Base-by-base conservation (phyloP, 2,797 vertebrate species). In the Ctenopoma kingsleyae region DNA sequence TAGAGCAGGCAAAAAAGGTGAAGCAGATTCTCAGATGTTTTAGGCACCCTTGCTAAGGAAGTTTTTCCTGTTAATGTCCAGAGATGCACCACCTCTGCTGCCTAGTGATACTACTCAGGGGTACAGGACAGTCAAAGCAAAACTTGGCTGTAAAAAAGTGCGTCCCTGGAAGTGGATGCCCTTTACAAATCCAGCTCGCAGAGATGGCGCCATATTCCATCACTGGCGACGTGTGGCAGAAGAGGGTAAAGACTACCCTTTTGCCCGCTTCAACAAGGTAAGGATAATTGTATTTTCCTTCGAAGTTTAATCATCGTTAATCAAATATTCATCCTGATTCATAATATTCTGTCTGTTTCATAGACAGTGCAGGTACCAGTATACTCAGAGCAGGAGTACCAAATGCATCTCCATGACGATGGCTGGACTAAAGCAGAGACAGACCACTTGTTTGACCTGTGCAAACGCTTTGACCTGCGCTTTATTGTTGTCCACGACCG, bases 111-210 rank as follows among this genome's bases (percentile, higher is more conserved):
- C 98, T 13, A 97, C 98, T 56, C 98, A 99, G 89, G 98, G 98
- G 54, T 99, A 99, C 85, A 96, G 97, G 69, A 99, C 98, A 0
- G 98, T 99, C 53, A 99, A 99, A 89, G 98, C 98, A 71, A 99
- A 99, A 75, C 82, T 99, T 67, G 98, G 98, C 51, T 99, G 98
- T 87, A 99, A 99, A 93, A 98, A 97, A 66, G 98, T 99, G 19
- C 95, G 98, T 3, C 98, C 98, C 16, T 99, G 98, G 98, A 99
- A 99, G 63, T 99, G 98, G 98, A 99, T 99, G 97, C 97, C 98
- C 6, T 99, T 99, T 77, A 96, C 96, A 44, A 99, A 99, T 88
- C 98, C 98, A 23, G 98, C 98, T 0, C 96, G 98, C 46, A 97
- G 96, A 83, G 98, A 99, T 36, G 98, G 98, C 5, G 98, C 98